These are phyloP conservation scores for Squalus acanthias DNA, from an alignment of 2,797 vertebrate genomes.

Conservation along the genomic window DNA sequence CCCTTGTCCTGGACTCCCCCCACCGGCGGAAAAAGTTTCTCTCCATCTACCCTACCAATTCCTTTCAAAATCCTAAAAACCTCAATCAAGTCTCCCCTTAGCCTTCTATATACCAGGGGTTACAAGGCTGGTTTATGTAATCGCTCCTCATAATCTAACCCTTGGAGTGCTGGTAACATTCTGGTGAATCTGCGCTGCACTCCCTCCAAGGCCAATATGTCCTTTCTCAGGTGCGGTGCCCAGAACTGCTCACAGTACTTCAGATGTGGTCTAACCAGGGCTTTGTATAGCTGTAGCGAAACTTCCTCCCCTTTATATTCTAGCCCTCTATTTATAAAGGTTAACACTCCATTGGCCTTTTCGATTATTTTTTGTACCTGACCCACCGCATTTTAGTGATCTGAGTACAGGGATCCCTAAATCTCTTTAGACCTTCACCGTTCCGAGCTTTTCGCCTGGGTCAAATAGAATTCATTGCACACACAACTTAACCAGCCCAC, in stretches of 20 bases:
- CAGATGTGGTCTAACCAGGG: neutral
- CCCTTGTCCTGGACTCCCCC: too few species aligned
- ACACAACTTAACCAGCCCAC: neutral
- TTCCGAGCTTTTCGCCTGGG: neutral
- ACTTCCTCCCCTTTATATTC: neutral
- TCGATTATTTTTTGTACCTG: neutral
- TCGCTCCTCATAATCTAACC: neutral
- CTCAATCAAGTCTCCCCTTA: too few species aligned
- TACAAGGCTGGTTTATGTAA: neutral
- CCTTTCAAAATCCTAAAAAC: too few species aligned
- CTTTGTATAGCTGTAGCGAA: neutral
- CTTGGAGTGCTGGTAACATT: neutral
- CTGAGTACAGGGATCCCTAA: neutral
- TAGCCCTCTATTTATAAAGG: neutral
- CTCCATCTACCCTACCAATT: too few species aligned
- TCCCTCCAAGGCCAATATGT: neutral
- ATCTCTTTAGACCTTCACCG: neutral
- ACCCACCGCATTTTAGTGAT: neutral
- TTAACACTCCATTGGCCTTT: neutral
- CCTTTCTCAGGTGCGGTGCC: neutral
- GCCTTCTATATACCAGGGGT: too few species aligned
- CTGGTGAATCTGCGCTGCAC: neutral
- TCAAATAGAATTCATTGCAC: neutral
- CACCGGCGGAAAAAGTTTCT: too few species aligned
- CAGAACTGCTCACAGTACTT: neutral